These are phyloP conservation scores for Drosophila neonasuta DNA, from an alignment of 2,888 invertebrate genomes.

Conservation along the genomic window DNA sequence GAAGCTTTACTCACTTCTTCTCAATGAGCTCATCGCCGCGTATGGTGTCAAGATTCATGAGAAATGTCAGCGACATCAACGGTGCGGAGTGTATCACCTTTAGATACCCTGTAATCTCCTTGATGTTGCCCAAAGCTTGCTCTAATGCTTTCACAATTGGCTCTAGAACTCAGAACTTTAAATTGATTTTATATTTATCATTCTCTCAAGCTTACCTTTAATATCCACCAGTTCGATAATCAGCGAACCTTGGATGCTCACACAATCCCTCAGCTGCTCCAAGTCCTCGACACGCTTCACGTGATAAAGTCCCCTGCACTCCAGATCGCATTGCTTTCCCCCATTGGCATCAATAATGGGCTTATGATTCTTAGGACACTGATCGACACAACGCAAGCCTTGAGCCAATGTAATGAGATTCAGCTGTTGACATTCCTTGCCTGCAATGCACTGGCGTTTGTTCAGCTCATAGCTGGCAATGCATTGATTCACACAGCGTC, in stretches of 20 bases:
- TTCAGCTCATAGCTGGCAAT: conserved; percentile 55
- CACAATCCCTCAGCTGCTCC: conserved; percentile 85
- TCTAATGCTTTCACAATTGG: conserved; percentile 83
- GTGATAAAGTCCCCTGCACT: conserved; percentile 67
- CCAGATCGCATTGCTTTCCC: conserved; percentile 50
- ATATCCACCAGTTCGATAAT: conserved; percentile 83
- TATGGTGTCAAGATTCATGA: conserved; percentile 86
- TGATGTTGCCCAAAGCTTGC: conserved; percentile 84
- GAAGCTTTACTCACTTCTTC: conserved; percentile 58
- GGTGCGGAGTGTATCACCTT: conserved; percentile 85
- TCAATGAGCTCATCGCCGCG: conserved; percentile 83
- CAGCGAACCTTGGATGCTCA: conserved; percentile 87
- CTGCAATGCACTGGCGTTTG: conserved; percentile 62
- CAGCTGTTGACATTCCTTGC: conserved; percentile 57
- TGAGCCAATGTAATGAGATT: conserved; percentile 58
- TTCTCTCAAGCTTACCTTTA: conserved; percentile 55
- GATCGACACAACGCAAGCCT: conserved; percentile 84
- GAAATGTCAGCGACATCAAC: conserved; percentile 86
- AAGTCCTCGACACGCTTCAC: conserved; percentile 62
- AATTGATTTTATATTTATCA: not conserved
- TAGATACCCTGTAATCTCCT: conserved; percentile 86
- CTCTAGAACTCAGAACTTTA: conserved; percentile 47
- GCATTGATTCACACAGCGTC: conserved; percentile 75
- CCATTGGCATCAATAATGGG: conserved; percentile 32
- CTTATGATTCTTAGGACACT: conserved; percentile 85